Conservation (phyloP, 2,888 invertebrate species). For the Hipparchia semele region DNA sequence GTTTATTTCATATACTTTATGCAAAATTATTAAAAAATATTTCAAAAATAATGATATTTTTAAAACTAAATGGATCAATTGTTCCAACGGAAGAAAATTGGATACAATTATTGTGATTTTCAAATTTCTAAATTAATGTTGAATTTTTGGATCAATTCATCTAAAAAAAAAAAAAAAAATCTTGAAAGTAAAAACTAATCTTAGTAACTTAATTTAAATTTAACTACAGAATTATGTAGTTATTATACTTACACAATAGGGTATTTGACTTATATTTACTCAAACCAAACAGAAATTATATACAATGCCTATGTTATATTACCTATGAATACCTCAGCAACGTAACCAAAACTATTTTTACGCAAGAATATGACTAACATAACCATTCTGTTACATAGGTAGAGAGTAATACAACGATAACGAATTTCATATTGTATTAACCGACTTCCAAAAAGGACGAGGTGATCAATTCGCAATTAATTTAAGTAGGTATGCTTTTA, state of each 20-base stretch:
- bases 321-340: not conserved
- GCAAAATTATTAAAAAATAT: too few species aligned
- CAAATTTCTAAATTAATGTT: not conserved
- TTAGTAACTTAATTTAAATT: slow-evolving; percentile 6
- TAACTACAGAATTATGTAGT: not conserved
- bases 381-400: too few species aligned
- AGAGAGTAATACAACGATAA: too few species aligned
- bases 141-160: not conserved
- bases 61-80: not conserved
- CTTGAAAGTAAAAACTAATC: slow-evolving; percentile 2
- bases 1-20: too few species aligned
- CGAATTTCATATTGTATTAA: too few species aligned
- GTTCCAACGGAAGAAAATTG: too few species aligned
- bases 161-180: not conserved
- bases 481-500: too few species aligned
- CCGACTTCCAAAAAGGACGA: too few species aligned
- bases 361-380: too few species aligned
- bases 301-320: not conserved
- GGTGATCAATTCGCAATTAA: too few species aligned
- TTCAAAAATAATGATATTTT: not conserved
- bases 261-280: slow-evolving; percentile 9
- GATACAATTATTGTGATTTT: too few species aligned
- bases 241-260: not conserved
- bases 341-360: too few species aligned
- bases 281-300: not conserved